These are phyloP conservation scores for Tinea trinotella DNA, from an alignment of 2,888 invertebrate species.

Conservation along the genomic window DNA sequence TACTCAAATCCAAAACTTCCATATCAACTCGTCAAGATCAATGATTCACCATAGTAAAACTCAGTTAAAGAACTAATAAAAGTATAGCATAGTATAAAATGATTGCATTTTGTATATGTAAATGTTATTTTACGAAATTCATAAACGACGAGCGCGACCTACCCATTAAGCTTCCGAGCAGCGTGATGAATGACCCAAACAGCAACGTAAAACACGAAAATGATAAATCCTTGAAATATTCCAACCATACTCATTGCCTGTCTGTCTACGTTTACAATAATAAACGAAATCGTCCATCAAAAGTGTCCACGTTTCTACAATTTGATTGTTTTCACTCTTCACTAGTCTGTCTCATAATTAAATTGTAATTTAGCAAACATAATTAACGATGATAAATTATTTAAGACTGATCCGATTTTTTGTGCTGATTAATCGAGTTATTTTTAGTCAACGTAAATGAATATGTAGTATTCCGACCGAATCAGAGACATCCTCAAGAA, in stretches of 20 bases:
- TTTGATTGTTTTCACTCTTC: conserved; percentile 7
- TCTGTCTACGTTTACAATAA: conserved; percentile 6
- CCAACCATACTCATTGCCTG: conserved; percentile 11
- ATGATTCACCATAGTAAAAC: neutral
- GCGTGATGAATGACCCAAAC: conserved; percentile 37
- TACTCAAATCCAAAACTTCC: no score
- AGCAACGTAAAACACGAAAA: conserved; percentile 36
- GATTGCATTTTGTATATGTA: conserved; percentile 17
- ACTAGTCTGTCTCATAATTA: conserved; percentile 10
- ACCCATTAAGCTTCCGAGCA: conserved; percentile 31
- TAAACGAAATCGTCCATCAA: conserved; percentile 9
- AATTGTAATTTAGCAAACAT: conserved; percentile 12
- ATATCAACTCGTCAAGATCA: no score
- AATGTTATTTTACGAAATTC: conserved; percentile 20
- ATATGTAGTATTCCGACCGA: no score
- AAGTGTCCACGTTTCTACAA: neutral
- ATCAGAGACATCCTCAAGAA: no score
- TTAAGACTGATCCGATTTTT: neutral
- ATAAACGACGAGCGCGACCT: conserved; percentile 26
- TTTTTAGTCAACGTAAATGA: neutral
- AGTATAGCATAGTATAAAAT: neutral
- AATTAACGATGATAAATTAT: conserved; percentile 12
- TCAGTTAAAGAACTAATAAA: neutral
- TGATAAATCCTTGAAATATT: conserved; percentile 35
- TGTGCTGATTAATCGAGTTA: neutral